Percentiles rank a stretch among this genome's conserved stretches.
These are phyloP conservation scores for Acronicta leporina DNA, from an alignment of 2,888 invertebrate genomes.

Conservation along the genomic window DNA sequence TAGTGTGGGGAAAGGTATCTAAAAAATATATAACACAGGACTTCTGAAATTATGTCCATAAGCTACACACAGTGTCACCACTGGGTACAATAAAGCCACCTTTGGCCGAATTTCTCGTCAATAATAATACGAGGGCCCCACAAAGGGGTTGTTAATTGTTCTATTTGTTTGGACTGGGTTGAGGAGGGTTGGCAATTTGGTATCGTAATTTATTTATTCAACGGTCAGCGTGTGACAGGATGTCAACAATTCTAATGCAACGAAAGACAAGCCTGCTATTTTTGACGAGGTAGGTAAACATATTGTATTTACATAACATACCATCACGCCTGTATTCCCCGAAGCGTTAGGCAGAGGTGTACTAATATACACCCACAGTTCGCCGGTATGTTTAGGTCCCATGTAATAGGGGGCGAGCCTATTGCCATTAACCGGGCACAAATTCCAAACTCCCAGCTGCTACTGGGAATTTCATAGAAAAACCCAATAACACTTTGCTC, in stretches of 20 bases:
- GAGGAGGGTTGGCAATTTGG: conserved; percentile 71
- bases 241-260: conserved; percentile 45
- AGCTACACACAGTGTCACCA: conserved; percentile 14
- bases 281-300: conserved; percentile 3
- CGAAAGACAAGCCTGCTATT: conserved; percentile 9
- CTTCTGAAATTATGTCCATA: conserved; percentile 11
- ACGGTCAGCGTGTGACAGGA: conserved; percentile 59
- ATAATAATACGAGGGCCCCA: conserved; percentile 77
- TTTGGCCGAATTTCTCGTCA: conserved; percentile 67
- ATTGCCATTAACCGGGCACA: no score
- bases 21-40: neutral
- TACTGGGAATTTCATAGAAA: no score
- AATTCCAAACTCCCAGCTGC: no score
- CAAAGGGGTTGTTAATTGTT: conserved; percentile 83
- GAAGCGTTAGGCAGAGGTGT: no score
- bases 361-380: no score
- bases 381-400: no score
- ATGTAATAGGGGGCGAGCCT: no score
- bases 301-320: no score
- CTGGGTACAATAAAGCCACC: conserved; percentile 53
- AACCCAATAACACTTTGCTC: no score
- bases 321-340: no score
- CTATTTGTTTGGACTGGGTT: conserved; percentile 77
- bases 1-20: no score
- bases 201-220: conserved; percentile 79